Conservation (phyloP, 1,140 invertebrate species). For the Triops longicaudatus region DNA sequence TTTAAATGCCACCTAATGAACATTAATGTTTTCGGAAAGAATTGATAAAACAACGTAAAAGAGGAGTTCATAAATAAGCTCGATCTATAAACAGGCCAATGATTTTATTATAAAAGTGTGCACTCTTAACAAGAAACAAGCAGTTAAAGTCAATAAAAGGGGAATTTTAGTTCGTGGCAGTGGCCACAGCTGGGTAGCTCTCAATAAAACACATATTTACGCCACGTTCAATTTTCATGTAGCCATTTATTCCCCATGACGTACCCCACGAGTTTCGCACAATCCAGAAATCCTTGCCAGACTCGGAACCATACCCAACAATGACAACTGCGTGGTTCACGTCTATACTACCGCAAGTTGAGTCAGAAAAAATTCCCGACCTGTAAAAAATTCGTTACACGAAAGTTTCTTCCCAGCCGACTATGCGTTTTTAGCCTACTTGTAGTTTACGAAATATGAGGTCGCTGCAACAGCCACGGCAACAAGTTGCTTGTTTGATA, state of each 20-base stretch:
- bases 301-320: conserved; percentile 44
- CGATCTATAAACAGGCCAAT: too few relatives aligned
- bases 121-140: too few relatives aligned
- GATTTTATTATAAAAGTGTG: too few relatives aligned
- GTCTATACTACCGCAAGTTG: conserved; percentile 29
- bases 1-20: too few relatives aligned
- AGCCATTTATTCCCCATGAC: conserved; percentile 43
- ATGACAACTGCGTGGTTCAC: conserved; percentile 43
- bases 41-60: too few relatives aligned
- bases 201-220: conserved; percentile 42
- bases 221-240: conserved; percentile 41
- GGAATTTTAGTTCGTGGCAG: background rate
- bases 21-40: too few relatives aligned
- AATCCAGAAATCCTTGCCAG: conserved; percentile 44
- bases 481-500: background rate
- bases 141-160: background rate
- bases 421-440: background rate
- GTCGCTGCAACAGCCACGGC: background rate
- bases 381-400: conserved; percentile 23
- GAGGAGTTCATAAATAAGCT: too few relatives aligned
- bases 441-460: background rate
- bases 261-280: conserved; percentile 46
- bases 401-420: too few relatives aligned
- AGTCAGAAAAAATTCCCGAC: conserved; percentile 35
- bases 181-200: conserved; percentile 34